Evolutionary conservation across 2,113 vertebrate genomes (phyloP).

Genomic region (Clarias macrocephalus): DNA sequence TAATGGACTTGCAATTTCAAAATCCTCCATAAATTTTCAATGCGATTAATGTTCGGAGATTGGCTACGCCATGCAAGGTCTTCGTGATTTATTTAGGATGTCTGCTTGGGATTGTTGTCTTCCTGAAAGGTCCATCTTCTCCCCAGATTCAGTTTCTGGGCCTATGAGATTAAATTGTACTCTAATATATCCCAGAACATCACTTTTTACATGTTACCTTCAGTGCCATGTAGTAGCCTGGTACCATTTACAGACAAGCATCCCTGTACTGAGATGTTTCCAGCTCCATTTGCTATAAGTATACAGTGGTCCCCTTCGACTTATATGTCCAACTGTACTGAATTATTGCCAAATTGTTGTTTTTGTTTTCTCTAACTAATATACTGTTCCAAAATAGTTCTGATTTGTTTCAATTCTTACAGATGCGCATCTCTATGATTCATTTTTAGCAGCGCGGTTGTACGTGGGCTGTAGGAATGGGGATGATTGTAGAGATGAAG

Average conservation of each 20-base stretch:
- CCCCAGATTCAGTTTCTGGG: neutral
- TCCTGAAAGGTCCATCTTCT: neutral
- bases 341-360: neutral
- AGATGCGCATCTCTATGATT: neutral
- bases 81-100: neutral
- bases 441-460: neutral
- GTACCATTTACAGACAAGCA: neutral
- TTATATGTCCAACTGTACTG: neutral
- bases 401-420: neutral
- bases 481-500: neutral
- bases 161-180: neutral
- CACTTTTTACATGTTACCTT: neutral
- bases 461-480: neutral
- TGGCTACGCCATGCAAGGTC: constrained; percentile 4
- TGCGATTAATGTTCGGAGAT: neutral
- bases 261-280: neutral
- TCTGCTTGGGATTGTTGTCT: neutral
- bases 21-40: constrained; percentile 8
- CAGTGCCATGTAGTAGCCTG: neutral
- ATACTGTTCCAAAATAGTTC: neutral
- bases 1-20: neutral
- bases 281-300: neutral
- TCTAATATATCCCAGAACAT: neutral
- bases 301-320: neutral
- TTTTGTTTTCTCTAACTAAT: neutral